These are phyloP conservation scores for Agrotis clavis DNA, from an alignment of 2,888 invertebrate species.

Conservation along the genomic window DNA sequence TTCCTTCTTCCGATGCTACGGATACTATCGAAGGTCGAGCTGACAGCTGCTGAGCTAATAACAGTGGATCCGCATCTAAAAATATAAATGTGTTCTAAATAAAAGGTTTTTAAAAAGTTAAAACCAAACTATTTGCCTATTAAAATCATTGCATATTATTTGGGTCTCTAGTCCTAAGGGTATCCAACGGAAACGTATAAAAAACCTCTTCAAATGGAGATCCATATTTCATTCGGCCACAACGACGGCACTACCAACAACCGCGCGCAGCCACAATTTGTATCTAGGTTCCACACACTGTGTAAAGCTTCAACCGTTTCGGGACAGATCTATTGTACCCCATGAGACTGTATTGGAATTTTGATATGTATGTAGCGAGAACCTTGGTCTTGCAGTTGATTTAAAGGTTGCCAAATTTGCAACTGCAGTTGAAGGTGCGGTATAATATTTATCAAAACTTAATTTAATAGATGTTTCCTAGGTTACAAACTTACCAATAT, in stretches of 20 bases:
- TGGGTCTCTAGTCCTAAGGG: too few species aligned
- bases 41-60: constrained; percentile 87
- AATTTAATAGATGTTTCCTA: constrained; percentile 42
- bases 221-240: neutral
- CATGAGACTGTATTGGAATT: too few species aligned
- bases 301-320: too few species aligned
- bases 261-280: neutral
- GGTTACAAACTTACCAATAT: constrained; percentile 78
- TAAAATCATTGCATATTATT: too few species aligned
- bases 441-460: constrained; percentile 17
- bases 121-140: too few species aligned
- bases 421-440: neutral
- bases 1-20: constrained; percentile 87
- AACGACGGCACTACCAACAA: too few species aligned
- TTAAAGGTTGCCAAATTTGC: neutral
- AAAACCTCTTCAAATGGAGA: too few species aligned
- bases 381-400: neutral
- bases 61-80: constrained; percentile 85
- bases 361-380: too few species aligned
- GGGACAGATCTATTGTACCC: too few species aligned
- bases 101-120: neutral
- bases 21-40: constrained; percentile 89
- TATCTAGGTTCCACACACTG: neutral
- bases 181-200: too few species aligned
- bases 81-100: neutral